Conservation (phyloP, 2,888 invertebrate species). For the Chrysodeixis includens region DNA sequence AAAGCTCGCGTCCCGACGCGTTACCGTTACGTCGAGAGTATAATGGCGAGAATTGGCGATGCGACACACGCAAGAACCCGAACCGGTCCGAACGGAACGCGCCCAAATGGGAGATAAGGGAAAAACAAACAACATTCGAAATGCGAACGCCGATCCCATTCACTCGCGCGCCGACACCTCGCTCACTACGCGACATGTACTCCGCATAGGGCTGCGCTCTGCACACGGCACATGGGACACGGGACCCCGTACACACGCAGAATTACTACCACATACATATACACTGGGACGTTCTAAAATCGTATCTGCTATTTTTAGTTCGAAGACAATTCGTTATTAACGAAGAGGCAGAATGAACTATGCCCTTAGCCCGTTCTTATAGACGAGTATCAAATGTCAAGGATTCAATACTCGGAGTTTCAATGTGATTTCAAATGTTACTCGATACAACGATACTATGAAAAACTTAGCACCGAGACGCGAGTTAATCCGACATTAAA, state of each 20-base stretch:
- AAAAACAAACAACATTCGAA: conserved; percentile 80
- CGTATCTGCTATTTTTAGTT: conserved; percentile 29
- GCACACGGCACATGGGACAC: conserved; percentile 13
- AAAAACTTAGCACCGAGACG: background rate
- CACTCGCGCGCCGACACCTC: conserved; percentile 75
- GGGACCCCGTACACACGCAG: conserved; percentile 21
- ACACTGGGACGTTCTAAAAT: conserved; percentile 4
- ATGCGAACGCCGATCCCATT: conserved; percentile 76
- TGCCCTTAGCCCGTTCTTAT: conserved; percentile 48
- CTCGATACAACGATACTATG: conserved; percentile 20
- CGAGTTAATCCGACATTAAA: conserved; percentile 3
- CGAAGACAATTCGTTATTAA: conserved; percentile 39
- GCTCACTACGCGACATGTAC: conserved; percentile 39
- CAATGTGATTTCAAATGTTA: conserved; percentile 40
- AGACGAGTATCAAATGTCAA: conserved; percentile 42
- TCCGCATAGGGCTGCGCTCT: conserved; percentile 34
- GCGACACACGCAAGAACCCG: conserved; percentile 80
- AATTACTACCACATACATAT: conserved; percentile 10
- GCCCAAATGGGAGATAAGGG: conserved; percentile 80
- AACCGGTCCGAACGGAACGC: conserved; percentile 79
- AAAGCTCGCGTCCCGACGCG: conserved; percentile 74
- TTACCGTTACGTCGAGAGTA: conserved; percentile 78
- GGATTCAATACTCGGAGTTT: conserved; percentile 28
- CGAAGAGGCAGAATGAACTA: conserved; percentile 40
- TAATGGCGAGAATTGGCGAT: conserved; percentile 80